These are phyloP conservation scores for Clostera curtula DNA, from an alignment of 2,888 invertebrate genomes.

Conservation along the genomic window DNA sequence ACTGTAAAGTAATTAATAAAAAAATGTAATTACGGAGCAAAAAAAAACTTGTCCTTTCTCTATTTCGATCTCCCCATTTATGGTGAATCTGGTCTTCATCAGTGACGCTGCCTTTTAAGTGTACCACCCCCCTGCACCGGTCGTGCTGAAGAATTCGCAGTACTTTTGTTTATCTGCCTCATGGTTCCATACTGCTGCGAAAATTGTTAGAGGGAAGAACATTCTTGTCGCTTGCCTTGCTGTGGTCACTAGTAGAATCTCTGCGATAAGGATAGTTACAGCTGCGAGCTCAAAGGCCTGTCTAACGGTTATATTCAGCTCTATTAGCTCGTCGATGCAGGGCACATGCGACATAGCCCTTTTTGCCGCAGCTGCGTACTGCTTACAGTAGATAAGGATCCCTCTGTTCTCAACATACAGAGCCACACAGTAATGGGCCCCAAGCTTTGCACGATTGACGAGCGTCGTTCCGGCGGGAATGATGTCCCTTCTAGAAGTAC, in stretches of 20 bases:
- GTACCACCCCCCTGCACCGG: constrained; percentile 18
- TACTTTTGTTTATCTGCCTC: constrained; percentile 1
- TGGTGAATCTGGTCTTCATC: neutral
- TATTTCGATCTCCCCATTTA: constrained; percentile 7
- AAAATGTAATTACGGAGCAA: too few relatives aligned
- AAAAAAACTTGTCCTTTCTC: too few relatives aligned
- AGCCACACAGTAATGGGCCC: constrained; percentile 18
- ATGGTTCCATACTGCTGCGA: neutral
- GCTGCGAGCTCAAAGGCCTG: constrained; percentile 9
- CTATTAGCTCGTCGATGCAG: constrained; percentile 12
- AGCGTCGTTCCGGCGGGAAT: constrained; percentile 2
- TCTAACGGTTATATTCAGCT: constrained; percentile 3
- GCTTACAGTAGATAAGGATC: constrained; percentile 8
- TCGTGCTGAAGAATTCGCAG: constrained; percentile 15
- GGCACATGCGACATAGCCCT: constrained; percentile 16
- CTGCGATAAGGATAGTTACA: constrained; percentile 10
- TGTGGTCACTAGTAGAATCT: constrained; percentile 16
- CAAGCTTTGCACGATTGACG: constrained; percentile 11
- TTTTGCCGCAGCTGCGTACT: constrained; percentile 15
- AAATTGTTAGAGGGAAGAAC: constrained; percentile 19
- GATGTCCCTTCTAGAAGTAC: neutral
- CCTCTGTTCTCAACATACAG: constrained; percentile 15
- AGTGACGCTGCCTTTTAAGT: constrained; percentile 11
- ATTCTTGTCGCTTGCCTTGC: constrained; percentile 18
- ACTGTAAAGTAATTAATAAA: too few relatives aligned